These are phyloP conservation scores for Chlamydotis undulata DNA, from an alignment of 2,113 vertebrate genomes.

Conservation along the genomic window DNA sequence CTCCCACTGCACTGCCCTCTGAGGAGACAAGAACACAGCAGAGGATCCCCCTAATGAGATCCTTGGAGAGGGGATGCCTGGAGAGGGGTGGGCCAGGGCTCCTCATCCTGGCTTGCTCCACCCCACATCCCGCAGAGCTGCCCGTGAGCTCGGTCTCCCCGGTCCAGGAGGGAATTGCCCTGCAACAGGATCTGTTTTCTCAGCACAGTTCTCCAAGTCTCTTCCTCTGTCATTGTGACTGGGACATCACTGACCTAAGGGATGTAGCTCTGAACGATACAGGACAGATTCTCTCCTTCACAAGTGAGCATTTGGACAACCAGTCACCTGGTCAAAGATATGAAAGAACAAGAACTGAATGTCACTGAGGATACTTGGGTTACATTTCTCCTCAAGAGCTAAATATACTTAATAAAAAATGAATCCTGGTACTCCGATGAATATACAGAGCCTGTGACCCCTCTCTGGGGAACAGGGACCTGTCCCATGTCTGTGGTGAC, in stretches of 20 bases:
- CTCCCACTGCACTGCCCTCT: neutral
- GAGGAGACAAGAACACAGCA: neutral
- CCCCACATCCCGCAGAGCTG: neutral
- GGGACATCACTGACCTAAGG: neutral
- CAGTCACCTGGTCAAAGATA: neutral
- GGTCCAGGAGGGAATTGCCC: neutral
- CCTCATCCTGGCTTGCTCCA: rapidly evolving
- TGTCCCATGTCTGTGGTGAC: neutral
- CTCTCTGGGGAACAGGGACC: neutral
- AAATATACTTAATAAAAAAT: neutral
- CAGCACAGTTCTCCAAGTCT: neutral
- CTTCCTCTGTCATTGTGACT: neutral
- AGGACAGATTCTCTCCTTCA: neutral
- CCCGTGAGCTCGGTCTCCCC: neutral
- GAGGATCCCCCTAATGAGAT: neutral
- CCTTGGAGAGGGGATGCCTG: neutral
- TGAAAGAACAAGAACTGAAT: neutral
- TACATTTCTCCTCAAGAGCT: neutral
- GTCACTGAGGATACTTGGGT: neutral
- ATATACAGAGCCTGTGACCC: neutral
- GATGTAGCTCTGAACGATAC: neutral
- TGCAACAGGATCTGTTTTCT: neutral
- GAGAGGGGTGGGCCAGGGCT: neutral
- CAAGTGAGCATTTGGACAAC: neutral
- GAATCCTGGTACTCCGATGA: neutral